Evolutionary conservation across 1,140 invertebrate species (phyloP).

Genomic region (Drosophila littoralis): DNA sequence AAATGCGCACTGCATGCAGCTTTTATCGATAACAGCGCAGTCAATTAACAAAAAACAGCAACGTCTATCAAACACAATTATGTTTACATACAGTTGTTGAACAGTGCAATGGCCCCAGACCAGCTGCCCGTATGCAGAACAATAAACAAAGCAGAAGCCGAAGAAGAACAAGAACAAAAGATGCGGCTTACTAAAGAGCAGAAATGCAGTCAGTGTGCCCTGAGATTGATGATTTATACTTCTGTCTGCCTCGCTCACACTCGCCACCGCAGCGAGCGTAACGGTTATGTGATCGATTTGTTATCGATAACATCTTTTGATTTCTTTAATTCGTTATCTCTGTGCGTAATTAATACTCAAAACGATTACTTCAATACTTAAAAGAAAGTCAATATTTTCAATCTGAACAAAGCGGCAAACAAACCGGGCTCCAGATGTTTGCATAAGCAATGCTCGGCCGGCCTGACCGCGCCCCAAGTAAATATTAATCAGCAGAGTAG

Average conservation of each 20-base stretch:
- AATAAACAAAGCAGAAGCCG: conserved; percentile 28
- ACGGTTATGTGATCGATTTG: neutral
- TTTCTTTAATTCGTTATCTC: conserved; percentile 1
- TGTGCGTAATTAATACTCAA: neutral
- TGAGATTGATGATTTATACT: conserved; percentile 5
- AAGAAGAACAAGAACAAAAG: conserved; percentile 15
- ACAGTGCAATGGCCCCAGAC: conserved; percentile 42
- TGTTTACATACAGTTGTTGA: conserved; percentile 35
- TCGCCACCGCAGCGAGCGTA: neutral
- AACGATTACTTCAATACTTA: conserved; percentile 8
- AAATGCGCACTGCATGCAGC: conserved; percentile 26
- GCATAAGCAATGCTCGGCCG: conserved; percentile 12
- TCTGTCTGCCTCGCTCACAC: neutral
- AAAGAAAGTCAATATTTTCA: conserved; percentile 38
- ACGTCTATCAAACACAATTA: conserved; percentile 31
- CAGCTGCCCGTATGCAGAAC: conserved; percentile 29
- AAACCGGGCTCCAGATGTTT: conserved; percentile 25
- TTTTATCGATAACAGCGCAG: conserved; percentile 34
- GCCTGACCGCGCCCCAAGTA: conserved; percentile 23
- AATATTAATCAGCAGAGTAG: conserved; percentile 37
- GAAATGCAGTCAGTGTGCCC: conserved; percentile 5
- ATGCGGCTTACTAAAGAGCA: neutral
- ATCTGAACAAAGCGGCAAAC: conserved; percentile 31
- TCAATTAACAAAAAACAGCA: conserved; percentile 35
- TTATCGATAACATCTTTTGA: conserved; percentile 15